Percentiles rank a stretch among this genome's conserved stretches.
These are phyloP conservation scores for Leptinotarsa tumamoca DNA, from an alignment of 2,888 invertebrate genomes.

Conservation along the genomic window DNA sequence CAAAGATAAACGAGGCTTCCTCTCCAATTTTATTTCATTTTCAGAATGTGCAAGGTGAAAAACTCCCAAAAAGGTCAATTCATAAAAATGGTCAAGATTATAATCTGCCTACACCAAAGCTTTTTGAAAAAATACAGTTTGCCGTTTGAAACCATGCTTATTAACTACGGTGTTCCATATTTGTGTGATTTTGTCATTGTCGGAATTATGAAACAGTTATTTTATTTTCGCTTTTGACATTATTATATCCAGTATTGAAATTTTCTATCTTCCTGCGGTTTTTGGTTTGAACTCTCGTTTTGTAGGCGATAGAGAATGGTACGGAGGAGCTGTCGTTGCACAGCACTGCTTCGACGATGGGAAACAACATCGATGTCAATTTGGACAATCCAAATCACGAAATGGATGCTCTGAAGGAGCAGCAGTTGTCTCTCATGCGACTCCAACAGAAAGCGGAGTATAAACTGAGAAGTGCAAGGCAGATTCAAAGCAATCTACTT, in stretches of 20 bases:
- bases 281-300: background rate
- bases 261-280: too few species aligned
- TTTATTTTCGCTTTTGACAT: background rate
- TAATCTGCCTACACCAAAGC: too few species aligned
- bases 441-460: slow-evolving; percentile 64
- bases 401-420: slow-evolving; percentile 59
- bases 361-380: slow-evolving; percentile 57
- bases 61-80: too few species aligned
- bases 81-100: too few species aligned
- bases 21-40: too few species aligned
- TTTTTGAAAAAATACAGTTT: too few species aligned
- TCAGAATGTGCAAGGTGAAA: too few species aligned
- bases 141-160: too few species aligned
- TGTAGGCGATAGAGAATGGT: slow-evolving; percentile 51
- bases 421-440: slow-evolving; percentile 57
- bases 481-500: slow-evolving; percentile 60
- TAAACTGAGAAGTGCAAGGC: slow-evolving; percentile 61
- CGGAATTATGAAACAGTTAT: too few species aligned
- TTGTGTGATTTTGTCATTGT: too few species aligned
- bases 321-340: slow-evolving; percentile 53
- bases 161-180: too few species aligned
- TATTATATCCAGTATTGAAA: background rate
- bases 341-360: slow-evolving; percentile 44
- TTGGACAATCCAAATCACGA: slow-evolving; percentile 57
- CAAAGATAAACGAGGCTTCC: too few species aligned